phyloP scores from a whole-genome alignment of 1,140 invertebrate genomes.

The Magallana angulata region DNA sequence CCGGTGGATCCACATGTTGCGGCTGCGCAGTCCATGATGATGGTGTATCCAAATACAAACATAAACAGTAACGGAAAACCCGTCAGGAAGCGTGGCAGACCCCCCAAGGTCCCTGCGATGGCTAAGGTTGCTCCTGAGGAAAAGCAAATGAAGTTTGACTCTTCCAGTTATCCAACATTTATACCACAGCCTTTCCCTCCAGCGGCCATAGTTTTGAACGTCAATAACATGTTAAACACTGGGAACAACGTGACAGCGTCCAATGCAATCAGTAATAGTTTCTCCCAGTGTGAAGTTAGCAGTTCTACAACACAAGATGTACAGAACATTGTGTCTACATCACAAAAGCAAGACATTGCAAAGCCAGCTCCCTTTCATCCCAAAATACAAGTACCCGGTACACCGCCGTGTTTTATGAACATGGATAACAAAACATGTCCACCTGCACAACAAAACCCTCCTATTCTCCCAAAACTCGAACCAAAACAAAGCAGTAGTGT shows the following conservation, averaged over 20 bases:
- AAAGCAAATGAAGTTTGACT: conserved; percentile 36
- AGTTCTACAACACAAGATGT: conserved; percentile 14
- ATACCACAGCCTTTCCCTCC: conserved; percentile 43
- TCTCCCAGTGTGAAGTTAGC: background rate
- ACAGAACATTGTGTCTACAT: background rate
- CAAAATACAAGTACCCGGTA: background rate
- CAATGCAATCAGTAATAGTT: conserved; percentile 40
- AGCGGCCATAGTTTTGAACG: conserved; percentile 53
- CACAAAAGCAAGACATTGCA: background rate
- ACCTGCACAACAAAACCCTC: background rate
- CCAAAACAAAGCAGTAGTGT: background rate
- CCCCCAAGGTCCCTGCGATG: conserved; percentile 71
- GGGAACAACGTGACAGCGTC: conserved; percentile 43
- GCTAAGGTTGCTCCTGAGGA: conserved; percentile 65
- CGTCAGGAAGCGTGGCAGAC: conserved; percentile 68
- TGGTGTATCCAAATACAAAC: conserved; percentile 69
- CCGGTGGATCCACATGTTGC: conserved; percentile 42
- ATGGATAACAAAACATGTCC: background rate
- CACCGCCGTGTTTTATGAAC: background rate
- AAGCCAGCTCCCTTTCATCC: background rate
- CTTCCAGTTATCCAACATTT: conserved; percentile 43
- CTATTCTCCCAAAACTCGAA: conserved; percentile 14
- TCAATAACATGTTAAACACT: conserved; percentile 59
- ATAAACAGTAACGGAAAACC: conserved; percentile 63
- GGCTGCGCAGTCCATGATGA: conserved; percentile 66